A percentile compares a stretch with the other conserved stretches of the same genome.
phyloP scores from a whole-genome alignment of 2,888 invertebrate genomes.

The Agapostemon virescens region DNA sequence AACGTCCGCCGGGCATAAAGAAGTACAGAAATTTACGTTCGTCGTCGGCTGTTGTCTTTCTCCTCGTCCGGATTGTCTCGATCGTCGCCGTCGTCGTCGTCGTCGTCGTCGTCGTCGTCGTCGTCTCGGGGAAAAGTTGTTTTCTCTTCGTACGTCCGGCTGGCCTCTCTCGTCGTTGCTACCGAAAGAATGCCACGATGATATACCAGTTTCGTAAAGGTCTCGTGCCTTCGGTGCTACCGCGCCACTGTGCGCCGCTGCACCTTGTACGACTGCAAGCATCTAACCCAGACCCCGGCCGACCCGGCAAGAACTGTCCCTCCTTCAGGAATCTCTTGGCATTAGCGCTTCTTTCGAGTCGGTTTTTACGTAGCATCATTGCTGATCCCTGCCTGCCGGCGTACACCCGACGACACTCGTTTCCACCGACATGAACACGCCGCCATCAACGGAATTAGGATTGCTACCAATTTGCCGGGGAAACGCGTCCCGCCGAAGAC shows the following conservation, averaged over 20 bases:
- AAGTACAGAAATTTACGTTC: conserved; percentile 64
- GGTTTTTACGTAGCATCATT: conserved; percentile 57
- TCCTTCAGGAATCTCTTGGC: conserved; percentile 57
- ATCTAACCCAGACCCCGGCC: background rate
- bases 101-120: background rate
- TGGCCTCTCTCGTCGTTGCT: conserved; percentile 28
- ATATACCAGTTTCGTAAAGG: conserved; percentile 63
- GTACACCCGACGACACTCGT: conserved; percentile 62
- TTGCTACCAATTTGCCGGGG: conserved; percentile 10
- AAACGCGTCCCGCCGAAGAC: background rate
- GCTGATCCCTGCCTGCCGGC: conserved; percentile 41
- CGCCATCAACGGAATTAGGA: conserved; percentile 20
- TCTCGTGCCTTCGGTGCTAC: conserved; percentile 15
- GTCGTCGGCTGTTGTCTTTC: conserved; percentile 22
- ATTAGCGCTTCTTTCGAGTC: conserved; percentile 63
- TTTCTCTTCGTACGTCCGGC: background rate
- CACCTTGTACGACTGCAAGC: background rate
- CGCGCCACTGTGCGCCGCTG: conserved; percentile 13
- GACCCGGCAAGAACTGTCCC: conserved; percentile 45
- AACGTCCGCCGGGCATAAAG: conserved; percentile 62
- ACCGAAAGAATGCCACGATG: conserved; percentile 64
- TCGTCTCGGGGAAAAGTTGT: background rate
- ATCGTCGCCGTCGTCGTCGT: background rate
- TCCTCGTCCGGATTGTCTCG: background rate
- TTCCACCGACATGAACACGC: conserved; percentile 42